A percentile compares a stretch with the other conserved stretches of the same genome.
Evolutionary conservation across 2,113 vertebrate species (phyloP).

Genomic region (Apeltes quadracus): DNA sequence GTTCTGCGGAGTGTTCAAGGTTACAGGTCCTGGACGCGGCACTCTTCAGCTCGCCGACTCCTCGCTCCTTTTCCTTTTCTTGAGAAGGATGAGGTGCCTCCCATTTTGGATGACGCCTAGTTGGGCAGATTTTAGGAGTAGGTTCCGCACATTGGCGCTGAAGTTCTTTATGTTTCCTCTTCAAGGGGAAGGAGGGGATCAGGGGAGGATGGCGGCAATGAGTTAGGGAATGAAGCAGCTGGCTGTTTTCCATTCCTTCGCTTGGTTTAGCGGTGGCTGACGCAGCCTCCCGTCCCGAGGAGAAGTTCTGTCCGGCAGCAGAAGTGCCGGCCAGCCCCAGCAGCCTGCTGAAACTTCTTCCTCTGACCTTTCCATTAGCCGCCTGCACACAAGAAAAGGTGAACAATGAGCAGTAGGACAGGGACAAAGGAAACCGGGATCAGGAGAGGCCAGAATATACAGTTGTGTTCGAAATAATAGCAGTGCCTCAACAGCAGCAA

Average conservation of each 20-base stretch:
- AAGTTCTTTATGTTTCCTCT: slow-evolving; percentile 53
- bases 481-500: too few relatives aligned
- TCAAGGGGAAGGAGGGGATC: slow-evolving; percentile 27
- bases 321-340: background rate
- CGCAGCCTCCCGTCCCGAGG: background rate
- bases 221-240: background rate
- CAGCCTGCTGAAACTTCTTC: slow-evolving; percentile 4
- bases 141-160: slow-evolving; percentile 5
- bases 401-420: slow-evolving; percentile 12
- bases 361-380: slow-evolving; percentile 26
- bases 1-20: background rate
- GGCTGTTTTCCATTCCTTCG: background rate
- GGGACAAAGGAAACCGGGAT: slow-evolving; percentile 16
- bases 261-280: background rate
- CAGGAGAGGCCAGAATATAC: slow-evolving; percentile 16
- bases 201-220: background rate
- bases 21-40: background rate
- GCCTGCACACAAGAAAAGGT: slow-evolving; percentile 49
- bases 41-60: background rate
- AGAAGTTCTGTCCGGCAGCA: slow-evolving; percentile 10
- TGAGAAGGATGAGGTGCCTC: slow-evolving; percentile 43
- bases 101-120: slow-evolving; percentile 45
- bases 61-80: slow-evolving; percentile 9
- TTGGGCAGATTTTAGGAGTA: slow-evolving; percentile 29
- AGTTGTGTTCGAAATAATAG: too few relatives aligned